These are phyloP conservation scores for Mastomys natalensis DNA, from an alignment of 2,113 vertebrate genomes.

Conservation along the genomic window DNA sequence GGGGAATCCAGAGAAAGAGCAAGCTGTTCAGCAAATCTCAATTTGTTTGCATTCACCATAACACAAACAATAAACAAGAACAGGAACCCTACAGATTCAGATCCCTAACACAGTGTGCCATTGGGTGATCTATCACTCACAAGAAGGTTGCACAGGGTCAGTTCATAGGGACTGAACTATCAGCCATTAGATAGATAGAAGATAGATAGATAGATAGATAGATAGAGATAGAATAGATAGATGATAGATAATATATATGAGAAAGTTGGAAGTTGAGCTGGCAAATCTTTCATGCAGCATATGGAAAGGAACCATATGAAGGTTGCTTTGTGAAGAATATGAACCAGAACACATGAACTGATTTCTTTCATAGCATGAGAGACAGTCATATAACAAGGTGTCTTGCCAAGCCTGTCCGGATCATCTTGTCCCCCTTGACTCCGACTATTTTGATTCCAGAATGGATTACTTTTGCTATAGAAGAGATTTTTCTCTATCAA, in stretches of 20 bases:
- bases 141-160: not conserved
- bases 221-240: too few relatives aligned
- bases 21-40: not conserved
- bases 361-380: not conserved
- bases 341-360: not conserved
- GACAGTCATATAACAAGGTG: not conserved
- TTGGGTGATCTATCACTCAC: not conserved
- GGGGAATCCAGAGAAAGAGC: not conserved
- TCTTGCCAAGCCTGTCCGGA: not conserved
- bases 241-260: too few relatives aligned
- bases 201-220: too few relatives aligned
- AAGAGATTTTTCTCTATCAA: not conserved
- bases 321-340: not conserved
- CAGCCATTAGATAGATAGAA: too few relatives aligned
- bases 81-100: not conserved
- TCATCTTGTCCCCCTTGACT: not conserved
- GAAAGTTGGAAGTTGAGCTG: not conserved
- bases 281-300: not conserved
- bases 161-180: not conserved
- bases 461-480: not conserved
- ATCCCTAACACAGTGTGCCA: not conserved
- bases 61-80: not conserved
- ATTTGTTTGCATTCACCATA: not conserved
- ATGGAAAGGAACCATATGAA: not conserved
- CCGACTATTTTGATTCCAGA: not conserved